phyloP scores from a whole-genome alignment of 1,140 invertebrate genomes.

The Nasonia vitripennis region DNA sequence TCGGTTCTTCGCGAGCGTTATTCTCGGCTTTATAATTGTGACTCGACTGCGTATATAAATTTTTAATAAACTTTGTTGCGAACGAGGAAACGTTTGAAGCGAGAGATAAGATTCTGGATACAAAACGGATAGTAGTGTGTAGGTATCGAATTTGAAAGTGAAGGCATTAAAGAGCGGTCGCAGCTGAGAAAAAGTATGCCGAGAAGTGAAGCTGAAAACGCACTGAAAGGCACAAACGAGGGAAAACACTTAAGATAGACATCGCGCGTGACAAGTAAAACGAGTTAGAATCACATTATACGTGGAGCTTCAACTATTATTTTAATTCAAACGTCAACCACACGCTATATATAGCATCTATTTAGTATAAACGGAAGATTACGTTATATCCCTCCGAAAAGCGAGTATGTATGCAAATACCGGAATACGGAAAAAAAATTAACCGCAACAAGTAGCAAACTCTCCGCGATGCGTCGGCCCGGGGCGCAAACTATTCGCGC shows the following conservation, averaged over 20 bases:
- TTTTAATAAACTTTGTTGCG: no score
- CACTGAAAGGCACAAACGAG: slow-evolving; percentile 35
- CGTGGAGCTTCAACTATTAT: not conserved
- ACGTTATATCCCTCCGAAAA: no score
- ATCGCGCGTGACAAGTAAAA: slow-evolving; percentile 35
- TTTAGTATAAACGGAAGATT: no score
- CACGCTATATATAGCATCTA: no score
- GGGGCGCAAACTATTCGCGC: slow-evolving; percentile 16
- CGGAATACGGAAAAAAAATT: no score
- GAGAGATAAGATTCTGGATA: not conserved
- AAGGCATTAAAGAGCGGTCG: not conserved
- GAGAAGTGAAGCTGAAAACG: slow-evolving; percentile 18
- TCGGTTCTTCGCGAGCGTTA: no score
- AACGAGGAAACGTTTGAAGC: not conserved
- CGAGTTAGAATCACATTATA: slow-evolving; percentile 12
- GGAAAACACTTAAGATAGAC: slow-evolving; percentile 47
- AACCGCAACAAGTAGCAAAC: not conserved
- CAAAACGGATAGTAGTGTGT: no score
- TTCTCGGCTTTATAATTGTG: no score
- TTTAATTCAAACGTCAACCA: not conserved
- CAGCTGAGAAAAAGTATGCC: not conserved
- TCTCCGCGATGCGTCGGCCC: not conserved
- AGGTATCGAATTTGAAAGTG: slow-evolving; percentile 10
- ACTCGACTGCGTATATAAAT: no score
- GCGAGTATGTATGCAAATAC: no score